Evolutionary conservation across 2,888 invertebrate genomes (phyloP).

Genomic region (Tiliacea aurago): DNA sequence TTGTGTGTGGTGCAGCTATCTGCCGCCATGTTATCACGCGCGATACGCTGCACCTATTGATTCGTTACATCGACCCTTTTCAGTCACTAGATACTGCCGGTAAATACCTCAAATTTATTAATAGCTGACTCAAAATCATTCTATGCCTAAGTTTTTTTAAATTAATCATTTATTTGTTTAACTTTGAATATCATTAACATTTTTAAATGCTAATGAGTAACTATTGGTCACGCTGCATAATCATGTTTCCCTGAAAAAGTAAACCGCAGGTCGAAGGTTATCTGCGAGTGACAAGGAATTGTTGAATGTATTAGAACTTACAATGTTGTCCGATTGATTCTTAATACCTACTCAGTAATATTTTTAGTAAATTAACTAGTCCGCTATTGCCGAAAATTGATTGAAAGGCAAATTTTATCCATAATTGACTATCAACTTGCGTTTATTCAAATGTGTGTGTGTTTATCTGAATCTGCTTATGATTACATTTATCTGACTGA

Average conservation of each 20-base stretch:
- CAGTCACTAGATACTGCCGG: constrained; percentile 12
- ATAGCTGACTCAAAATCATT: not conserved
- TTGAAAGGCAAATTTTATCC: not conserved
- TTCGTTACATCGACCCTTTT: constrained; percentile 39
- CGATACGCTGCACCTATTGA: constrained; percentile 36
- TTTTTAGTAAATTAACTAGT: not conserved
- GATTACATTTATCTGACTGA: not conserved
- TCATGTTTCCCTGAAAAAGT: constrained; percentile 25
- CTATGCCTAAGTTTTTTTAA: not conserved
- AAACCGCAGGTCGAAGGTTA: constrained; percentile 26
- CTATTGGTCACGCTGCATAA: constrained; percentile 7
- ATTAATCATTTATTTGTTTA: constrained; percentile 7
- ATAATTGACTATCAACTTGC: not conserved
- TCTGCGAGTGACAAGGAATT: not conserved
- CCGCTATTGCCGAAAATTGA: not conserved
- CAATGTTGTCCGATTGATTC: not conserved
- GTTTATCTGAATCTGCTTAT: not conserved
- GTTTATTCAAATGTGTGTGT: not conserved
- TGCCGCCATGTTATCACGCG: constrained; percentile 31
- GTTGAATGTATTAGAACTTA: not conserved
- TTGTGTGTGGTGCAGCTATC: constrained; percentile 11
- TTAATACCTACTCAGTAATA: not conserved
- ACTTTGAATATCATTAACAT: not conserved
- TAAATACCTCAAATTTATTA: not conserved
- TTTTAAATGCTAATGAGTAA: constrained; percentile 5